Conservation (phyloP, 2,113 vertebrate genomes). For the Pontoporia blainvillei region DNA sequence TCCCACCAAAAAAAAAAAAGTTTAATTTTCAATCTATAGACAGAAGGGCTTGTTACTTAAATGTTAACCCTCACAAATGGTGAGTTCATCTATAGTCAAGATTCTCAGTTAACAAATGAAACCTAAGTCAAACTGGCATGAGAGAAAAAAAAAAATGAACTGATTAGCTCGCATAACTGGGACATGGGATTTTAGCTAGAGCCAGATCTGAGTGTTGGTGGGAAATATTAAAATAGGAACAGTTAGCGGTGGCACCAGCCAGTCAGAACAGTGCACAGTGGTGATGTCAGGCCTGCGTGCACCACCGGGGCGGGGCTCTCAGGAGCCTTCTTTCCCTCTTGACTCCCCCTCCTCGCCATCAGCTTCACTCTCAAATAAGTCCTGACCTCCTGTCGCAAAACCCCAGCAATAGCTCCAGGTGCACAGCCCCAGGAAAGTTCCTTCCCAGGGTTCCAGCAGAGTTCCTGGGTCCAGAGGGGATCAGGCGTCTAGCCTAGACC, state of each 20-base stretch:
- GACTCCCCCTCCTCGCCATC: fast-evolving
- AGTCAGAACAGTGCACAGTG: neutral
- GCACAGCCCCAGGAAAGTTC: neutral
- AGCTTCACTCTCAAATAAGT: neutral
- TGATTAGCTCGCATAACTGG: neutral
- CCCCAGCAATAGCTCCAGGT: neutral
- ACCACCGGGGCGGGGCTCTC: fast-evolving
- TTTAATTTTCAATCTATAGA: neutral
- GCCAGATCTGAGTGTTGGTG: too few species aligned
- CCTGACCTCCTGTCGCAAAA: neutral
- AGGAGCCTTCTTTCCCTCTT: neutral
- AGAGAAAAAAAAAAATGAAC: fast-evolving
- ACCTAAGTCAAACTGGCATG: neutral
- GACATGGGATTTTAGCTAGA: neutral
- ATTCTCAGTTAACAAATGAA: neutral
- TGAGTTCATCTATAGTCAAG: neutral
- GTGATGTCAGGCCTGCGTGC: neutral
- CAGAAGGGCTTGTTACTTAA: neutral
- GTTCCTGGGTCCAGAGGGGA: neutral
- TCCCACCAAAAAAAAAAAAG: neutral
- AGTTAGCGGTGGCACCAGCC: neutral
- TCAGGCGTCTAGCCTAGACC: neutral
- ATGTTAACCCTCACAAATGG: neutral
- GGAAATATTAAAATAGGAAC: neutral
- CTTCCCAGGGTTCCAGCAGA: neutral